Evolutionary conservation across 1,140 invertebrate genomes (phyloP), one percentile per base, ranked within the genome.

Genomic region (Amyelois transitella): DNA sequence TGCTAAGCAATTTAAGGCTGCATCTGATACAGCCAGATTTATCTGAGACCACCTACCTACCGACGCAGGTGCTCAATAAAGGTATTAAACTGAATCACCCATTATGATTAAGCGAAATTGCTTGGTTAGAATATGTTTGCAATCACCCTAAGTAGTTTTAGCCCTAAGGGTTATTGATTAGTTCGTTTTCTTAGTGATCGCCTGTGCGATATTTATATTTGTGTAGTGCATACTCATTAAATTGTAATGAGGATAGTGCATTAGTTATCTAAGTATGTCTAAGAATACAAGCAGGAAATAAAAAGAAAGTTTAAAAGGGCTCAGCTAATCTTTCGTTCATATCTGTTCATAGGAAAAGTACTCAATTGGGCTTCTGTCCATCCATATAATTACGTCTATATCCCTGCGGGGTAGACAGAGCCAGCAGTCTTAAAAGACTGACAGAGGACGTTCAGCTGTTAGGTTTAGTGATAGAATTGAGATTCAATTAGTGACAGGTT

Each of bases 61-160:
- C 12, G 32, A 52, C 53, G 60, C 73, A 79, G 72, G 75, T 75
- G 71, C 59, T 58, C 70, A 68, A 85, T 81, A 71, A 81, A 83
- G 81, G 73, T 75, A 85, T 83, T 79, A 81, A 62, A 65, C 59
- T 66, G 71, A 75, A 76, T 75, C 68, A 55, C 47, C 75, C 64
- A 80, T 80, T 80, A 75, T 73, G 72, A 83, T 82, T 76, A 77
- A 73, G 66, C 64, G 61, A 60, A 72, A 69, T 71, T 64, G 65
- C 61, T 62, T 44, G 55, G 58, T 38, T 59, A 61, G 70, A 69
- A 66, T 75, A 62, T 77, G 73, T 81, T 81, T 80, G 75, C 70
- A 70, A 80, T 80, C 77, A 75, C 61, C 65, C 66, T 62, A 53
- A 74, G 70, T 74, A 72, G 71, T 53, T 59, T 28, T 55, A 60